These are phyloP conservation scores for Meteorus cinctellus DNA, from an alignment of 2,888 invertebrate species.

Conservation along the genomic window DNA sequence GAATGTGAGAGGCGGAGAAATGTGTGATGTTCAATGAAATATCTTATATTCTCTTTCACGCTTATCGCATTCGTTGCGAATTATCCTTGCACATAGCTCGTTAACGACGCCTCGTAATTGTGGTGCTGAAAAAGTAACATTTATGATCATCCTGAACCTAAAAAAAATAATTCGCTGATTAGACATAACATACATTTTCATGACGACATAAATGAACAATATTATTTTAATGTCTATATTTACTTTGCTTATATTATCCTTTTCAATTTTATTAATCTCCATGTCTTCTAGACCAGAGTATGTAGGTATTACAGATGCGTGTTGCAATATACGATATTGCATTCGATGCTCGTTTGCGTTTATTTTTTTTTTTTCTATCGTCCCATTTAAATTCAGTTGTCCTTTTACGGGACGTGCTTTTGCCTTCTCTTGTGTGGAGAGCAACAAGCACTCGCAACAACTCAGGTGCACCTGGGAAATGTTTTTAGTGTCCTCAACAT, in stretches of 20 bases:
- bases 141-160: conserved; percentile 1
- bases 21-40: background rate
- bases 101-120: conserved; percentile 48
- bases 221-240: conserved; percentile 19
- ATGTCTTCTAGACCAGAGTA: conserved; percentile 17
- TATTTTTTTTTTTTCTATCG: conserved; percentile 22
- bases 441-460: background rate
- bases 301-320: background rate
- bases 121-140: conserved; percentile 13
- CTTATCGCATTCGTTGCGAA: conserved; percentile 48
- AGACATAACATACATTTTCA: conserved; percentile 7
- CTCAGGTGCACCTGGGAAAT: conserved; percentile 22
- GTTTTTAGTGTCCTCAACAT: conserved; percentile 19
- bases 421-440: conserved; percentile 13
- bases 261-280: conserved; percentile 31
- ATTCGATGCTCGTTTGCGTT: conserved; percentile 10
- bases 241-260: conserved; percentile 14
- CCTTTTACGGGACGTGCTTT: conserved; percentile 44
- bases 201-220: conserved; percentile 10
- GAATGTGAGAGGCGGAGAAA: conserved; percentile 30
- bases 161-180: conserved; percentile 6
- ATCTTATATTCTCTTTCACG: conserved; percentile 56
- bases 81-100: conserved; percentile 51
- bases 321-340: conserved; percentile 6
- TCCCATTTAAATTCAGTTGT: conserved; percentile 46